Base-by-base conservation (phyloP, 2,888 invertebrate genomes). In the Xestia xanthographa region DNA sequence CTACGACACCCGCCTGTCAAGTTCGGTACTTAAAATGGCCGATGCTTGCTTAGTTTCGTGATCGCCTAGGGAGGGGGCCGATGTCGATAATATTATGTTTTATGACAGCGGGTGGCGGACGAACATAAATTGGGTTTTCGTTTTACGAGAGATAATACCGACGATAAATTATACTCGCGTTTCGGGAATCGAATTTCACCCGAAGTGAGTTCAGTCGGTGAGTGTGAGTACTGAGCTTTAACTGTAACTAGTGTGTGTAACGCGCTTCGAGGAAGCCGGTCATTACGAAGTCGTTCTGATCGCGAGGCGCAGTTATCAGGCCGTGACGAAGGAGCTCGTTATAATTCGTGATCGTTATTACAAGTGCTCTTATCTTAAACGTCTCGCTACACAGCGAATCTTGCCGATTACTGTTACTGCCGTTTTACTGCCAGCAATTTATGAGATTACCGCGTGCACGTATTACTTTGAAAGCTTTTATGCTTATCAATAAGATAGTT, bases 61-160 rank as follows among this genome's bases (percentile, higher is more conserved):
- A 95, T 95, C 94, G 96, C 94, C 95, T 95, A 95, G 95, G 95
- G 96, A 94, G 95, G 95, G 94, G 94, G 94, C 90, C 93, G 93
- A 92, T 93, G 94, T 95, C 95, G 95, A 95, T 95, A 96, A 94
- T 95, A 94, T 95, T 95, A 95, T 95, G 94, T 95, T 95, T 95
- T 95, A 96, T 94, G 94, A 92, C 93, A 90, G 91, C 93, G 94
- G 94, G 93, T 92, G 94, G 94, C 92, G 91, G 88, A 87, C 89
- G 90, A 90, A 94, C 94, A 94, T 95, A 94, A 95, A 95, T 94
- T 95, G 94, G 93, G 94, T 95, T 94, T 95, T 94, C 95, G 93
- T 94, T 95, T 95, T 94, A 95, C 93, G 95, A 93, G 92, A 94
- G 94, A 95, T 95, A 94, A 95, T 93, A 91, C 91, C 85, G 89